Evolutionary conservation across 2,888 invertebrate genomes (phyloP).

Genomic region (Cheilosia urbana): DNA sequence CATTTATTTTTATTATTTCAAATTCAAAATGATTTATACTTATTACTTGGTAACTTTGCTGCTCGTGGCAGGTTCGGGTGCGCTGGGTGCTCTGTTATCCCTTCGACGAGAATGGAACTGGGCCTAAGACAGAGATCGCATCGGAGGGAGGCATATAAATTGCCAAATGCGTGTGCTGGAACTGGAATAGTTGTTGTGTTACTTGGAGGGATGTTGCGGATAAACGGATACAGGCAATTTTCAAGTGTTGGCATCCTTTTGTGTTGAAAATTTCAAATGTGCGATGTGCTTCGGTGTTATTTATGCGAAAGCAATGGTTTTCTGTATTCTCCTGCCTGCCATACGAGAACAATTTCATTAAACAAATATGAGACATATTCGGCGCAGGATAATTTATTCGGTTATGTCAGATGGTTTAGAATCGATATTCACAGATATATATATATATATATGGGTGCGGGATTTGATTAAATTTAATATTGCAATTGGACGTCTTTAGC

Average conservation of each 20-base stretch:
- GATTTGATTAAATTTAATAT: conserved; percentile 43
- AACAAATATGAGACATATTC: conserved; percentile 49
- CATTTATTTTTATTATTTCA: conserved; percentile 65
- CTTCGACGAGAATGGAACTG: not conserved
- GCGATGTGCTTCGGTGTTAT: conserved; percentile 14
- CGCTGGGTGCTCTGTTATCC: not conserved
- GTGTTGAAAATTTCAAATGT: conserved; percentile 19
- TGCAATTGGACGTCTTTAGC: not conserved
- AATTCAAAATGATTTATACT: conserved; percentile 59
- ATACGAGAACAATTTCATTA: conserved; percentile 45
- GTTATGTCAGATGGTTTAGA: not conserved
- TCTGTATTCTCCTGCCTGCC: not conserved
- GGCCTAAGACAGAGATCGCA: conserved; percentile 34
- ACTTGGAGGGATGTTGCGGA: no score
- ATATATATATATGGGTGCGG: not conserved
- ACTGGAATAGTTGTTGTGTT: no score
- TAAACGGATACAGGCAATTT: not conserved
- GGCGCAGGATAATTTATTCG: conserved; percentile 43
- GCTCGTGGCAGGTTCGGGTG: not conserved
- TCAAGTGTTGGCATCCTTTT: conserved; percentile 25
- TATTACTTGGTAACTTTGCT: conserved; percentile 48
- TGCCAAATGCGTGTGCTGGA: no score
- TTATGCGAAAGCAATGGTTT: conserved; percentile 31
- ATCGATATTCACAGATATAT: conserved; percentile 7
- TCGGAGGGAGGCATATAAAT: conserved; percentile 3